Conservation (phyloP, 2,888 invertebrate species). For the Heliconius aoede region DNA sequence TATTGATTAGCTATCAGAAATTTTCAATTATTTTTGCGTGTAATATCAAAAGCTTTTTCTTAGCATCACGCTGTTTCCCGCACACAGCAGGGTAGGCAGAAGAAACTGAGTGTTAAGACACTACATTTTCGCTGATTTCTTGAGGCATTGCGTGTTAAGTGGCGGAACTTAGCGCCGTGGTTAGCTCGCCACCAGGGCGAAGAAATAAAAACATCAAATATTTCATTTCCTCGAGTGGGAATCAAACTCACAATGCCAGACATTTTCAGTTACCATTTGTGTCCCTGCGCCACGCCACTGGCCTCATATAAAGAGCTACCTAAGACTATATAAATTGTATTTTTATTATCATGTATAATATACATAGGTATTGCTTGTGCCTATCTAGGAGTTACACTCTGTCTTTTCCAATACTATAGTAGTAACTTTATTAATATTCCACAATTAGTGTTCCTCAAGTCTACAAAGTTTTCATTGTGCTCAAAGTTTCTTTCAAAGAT, state of each 20-base stretch:
- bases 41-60: neutral
- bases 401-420: slow-evolving; percentile 8
- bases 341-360: neutral
- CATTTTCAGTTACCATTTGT: too few species aligned
- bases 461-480: slow-evolving; percentile 23
- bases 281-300: too few species aligned
- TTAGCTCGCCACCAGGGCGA: too few species aligned
- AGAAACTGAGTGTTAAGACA: too few species aligned
- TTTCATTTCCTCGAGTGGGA: too few species aligned
- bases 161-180: too few species aligned
- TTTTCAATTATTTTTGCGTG: neutral
- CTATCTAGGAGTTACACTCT: neutral
- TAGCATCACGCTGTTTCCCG: too few species aligned
- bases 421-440: slow-evolving; percentile 16
- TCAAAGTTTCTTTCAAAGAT: slow-evolving; percentile 22
- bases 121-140: too few species aligned
- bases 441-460: slow-evolving; percentile 24
- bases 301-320: neutral
- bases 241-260: too few species aligned
- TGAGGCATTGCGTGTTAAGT: too few species aligned
- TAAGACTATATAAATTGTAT: neutral
- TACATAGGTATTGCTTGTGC: neutral
- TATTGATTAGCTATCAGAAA: neutral
- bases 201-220: too few species aligned
- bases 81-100: too few species aligned